Conservation (phyloP, 2,797 vertebrate genomes). For the Esox masquinongy region DNA sequence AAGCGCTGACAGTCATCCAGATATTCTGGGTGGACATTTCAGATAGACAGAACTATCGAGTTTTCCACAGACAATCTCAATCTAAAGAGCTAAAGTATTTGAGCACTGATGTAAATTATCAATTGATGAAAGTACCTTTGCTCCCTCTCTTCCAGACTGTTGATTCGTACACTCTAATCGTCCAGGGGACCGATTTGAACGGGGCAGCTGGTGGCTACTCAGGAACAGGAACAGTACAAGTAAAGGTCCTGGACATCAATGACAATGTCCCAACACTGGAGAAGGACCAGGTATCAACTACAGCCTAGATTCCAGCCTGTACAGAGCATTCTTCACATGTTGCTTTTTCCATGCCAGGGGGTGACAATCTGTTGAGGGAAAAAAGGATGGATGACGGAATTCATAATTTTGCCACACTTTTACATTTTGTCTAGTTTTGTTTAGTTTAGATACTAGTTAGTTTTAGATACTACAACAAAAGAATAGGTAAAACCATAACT, state of each 20-base stretch:
- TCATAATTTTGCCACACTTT: neutral
- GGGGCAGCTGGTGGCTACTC: conserved; percentile 65
- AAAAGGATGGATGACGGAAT: neutral
- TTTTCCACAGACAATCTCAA: neutral
- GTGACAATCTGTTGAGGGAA: neutral
- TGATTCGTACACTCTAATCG: conserved; percentile 78
- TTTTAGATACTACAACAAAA: no score
- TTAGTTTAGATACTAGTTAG: neutral
- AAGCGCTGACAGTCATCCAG: neutral
- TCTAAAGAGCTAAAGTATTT: neutral
- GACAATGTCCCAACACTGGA: conserved; percentile 86
- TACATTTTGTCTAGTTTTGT: neutral
- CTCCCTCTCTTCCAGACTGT: conserved; percentile 51
- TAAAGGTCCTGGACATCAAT: conserved; percentile 89
- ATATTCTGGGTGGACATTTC: neutral
- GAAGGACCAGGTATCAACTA: conserved; percentile 70
- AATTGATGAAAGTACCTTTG: neutral
- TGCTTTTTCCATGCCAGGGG: neutral
- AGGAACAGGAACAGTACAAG: conserved; percentile 78
- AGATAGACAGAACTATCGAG: neutral
- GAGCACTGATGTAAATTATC: neutral
- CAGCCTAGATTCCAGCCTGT: neutral
- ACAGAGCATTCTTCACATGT: neutral
- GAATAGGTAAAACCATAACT: no score
- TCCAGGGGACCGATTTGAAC: conserved; percentile 79